Conservation (phyloP, 2,888 invertebrate genomes). For the Drosophila mettleri region DNA sequence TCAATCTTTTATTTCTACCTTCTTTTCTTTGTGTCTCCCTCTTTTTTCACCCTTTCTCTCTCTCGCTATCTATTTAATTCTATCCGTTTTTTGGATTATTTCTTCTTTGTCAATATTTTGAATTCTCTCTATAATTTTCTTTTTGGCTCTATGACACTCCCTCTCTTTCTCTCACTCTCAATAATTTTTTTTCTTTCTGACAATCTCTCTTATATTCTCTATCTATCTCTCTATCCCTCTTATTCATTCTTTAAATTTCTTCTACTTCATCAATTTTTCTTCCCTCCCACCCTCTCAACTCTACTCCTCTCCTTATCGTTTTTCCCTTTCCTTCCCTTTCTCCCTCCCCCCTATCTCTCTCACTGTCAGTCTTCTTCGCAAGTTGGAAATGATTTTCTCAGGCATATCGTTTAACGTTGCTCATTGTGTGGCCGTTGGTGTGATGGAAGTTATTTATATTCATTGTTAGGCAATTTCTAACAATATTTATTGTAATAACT, state of each 20-base stretch:
- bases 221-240: background rate
- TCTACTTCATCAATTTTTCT: too few relatives aligned
- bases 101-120: too few relatives aligned
- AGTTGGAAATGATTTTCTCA: background rate
- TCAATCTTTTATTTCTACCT: too few relatives aligned
- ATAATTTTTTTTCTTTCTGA: too few relatives aligned
- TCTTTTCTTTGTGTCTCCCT: too few relatives aligned
- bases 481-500: slow-evolving; percentile 26
- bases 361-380: background rate
- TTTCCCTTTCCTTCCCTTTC: background rate
- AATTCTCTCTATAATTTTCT: too few relatives aligned
- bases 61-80: too few relatives aligned
- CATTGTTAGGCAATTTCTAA: slow-evolving; percentile 19
- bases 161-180: background rate
- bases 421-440: background rate
- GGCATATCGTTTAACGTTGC: background rate
- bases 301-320: too few relatives aligned
- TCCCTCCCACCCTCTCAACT: background rate
- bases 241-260: background rate
- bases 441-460: slow-evolving; percentile 29
- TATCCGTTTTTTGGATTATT: too few relatives aligned
- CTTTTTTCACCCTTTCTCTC: too few relatives aligned
- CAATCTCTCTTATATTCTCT: too few relatives aligned
- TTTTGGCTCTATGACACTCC: background rate
- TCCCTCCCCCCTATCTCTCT: background rate